Conservation (phyloP, 2,888 invertebrate species). For the Neria commutata region DNA sequence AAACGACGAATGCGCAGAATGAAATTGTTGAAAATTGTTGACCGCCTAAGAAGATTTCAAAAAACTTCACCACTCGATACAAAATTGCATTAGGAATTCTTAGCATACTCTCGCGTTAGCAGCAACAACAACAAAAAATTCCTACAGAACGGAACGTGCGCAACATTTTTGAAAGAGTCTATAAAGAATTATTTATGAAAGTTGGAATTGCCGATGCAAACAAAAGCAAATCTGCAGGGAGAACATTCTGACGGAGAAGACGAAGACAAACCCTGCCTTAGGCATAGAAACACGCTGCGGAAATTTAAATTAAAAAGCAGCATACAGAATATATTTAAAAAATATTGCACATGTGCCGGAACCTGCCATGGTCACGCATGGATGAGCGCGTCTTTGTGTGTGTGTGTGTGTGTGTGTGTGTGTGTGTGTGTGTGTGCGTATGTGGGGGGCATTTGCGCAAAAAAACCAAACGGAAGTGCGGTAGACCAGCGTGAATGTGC, state of each 20-base stretch:
- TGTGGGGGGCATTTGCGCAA: constrained; percentile 3
- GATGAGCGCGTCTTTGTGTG: too few relatives aligned
- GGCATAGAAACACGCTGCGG: not conserved
- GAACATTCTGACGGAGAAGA: too few relatives aligned
- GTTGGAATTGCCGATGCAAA: constrained; percentile 23
- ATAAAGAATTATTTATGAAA: constrained; percentile 43
- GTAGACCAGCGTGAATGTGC: constrained; percentile 13
- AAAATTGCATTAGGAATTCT: not conserved
- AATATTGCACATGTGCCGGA: constrained; percentile 15
- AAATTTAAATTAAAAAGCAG: constrained; percentile 5
- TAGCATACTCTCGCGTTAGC: not conserved
- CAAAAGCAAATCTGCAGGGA: not conserved
- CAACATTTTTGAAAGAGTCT: constrained; percentile 37
- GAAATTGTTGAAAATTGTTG: constrained; percentile 34
- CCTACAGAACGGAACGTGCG: constrained; percentile 31
- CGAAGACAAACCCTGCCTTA: not conserved
- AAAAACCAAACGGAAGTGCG: constrained; percentile 19
- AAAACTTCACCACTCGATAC: not conserved
- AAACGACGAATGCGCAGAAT: not conserved
- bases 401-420: not conserved
- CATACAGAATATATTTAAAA: constrained; percentile 1
- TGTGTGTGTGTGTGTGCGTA: not conserved
- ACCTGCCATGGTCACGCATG: not conserved
- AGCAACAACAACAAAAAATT: not conserved
- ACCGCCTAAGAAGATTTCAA: constrained; percentile 39